Conservation (phyloP, 2,888 invertebrate species). For the Coecobrya sp. region DNA sequence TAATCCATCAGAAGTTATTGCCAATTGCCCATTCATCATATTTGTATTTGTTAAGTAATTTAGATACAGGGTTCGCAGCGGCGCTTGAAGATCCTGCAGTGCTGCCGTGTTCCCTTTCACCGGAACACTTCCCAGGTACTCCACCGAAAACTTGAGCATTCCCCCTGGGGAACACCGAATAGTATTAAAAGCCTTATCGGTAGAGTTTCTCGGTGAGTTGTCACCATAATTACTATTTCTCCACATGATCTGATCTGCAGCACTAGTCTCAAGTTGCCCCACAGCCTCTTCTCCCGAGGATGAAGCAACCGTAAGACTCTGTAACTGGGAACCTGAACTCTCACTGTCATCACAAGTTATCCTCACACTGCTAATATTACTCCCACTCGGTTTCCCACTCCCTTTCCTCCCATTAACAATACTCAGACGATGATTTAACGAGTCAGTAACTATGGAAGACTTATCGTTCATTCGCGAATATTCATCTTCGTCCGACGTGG, state of each 20-base stretch:
- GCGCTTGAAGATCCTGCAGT: conserved; percentile 94
- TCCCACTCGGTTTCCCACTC: background rate
- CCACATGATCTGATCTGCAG: conserved; percentile 84
- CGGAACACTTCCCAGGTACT: conserved; percentile 94
- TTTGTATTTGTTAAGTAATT: conserved; percentile 89
- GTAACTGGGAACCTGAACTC: conserved; percentile 74
- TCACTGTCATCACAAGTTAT: conserved; percentile 85
- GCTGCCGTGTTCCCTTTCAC: conserved; percentile 92
- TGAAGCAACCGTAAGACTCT: conserved; percentile 72
- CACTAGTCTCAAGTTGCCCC: conserved; percentile 76
- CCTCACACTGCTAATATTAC: conserved; percentile 84
- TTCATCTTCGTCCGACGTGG: conserved; percentile 78
- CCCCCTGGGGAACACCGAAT: conserved; percentile 83
- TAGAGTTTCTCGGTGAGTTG: conserved; percentile 52
- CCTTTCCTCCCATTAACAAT: conserved; percentile 17
- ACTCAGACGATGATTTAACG: conserved; percentile 80
- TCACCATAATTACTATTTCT: conserved; percentile 85
- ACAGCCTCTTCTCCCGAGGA: conserved; percentile 66
- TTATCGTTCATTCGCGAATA: conserved; percentile 80
- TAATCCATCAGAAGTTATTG: conserved; percentile 92
- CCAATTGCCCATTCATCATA: conserved; percentile 90
- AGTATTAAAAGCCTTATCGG: conserved; percentile 81
- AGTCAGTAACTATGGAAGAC: conserved; percentile 84
- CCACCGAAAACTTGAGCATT: conserved; percentile 89
- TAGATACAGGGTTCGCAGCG: conserved; percentile 92